Percentiles rank a stretch among this genome's conserved stretches.
Evolutionary conservation across 2,797 vertebrate genomes (phyloP).

Genomic region (Girardinus metallicus): DNA sequence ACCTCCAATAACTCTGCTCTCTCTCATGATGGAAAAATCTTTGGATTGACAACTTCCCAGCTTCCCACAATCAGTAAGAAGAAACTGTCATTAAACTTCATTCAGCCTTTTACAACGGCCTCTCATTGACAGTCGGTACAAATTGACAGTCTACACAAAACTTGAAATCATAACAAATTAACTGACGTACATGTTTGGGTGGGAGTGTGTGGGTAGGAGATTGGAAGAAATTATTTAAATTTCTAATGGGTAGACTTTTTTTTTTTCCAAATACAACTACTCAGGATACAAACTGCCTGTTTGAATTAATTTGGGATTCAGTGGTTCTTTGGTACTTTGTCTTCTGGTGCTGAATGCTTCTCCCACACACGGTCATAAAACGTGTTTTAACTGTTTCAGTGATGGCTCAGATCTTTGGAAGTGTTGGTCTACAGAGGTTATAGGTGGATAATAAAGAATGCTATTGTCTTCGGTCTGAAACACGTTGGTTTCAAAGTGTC

Average conservation of each 20-base stretch:
- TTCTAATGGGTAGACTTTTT: not conserved
- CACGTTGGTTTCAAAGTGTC: not conserved
- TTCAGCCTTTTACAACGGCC: not conserved
- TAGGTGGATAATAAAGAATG: not conserved
- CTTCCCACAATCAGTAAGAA: not conserved
- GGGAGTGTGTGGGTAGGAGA: not conserved
- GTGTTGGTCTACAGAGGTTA: not conserved
- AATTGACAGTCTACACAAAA: not conserved
- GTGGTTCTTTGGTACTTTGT: not conserved
- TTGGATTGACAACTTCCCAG: not conserved
- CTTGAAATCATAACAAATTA: not conserved
- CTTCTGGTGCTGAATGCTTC: not conserved
- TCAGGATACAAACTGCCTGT: not conserved
- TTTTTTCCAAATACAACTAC: not conserved
- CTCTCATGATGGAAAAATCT: not conserved
- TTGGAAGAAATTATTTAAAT: not conserved
- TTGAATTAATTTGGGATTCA: not conserved
- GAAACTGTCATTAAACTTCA: not conserved
- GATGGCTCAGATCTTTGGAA: not conserved
- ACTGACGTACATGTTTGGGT: not conserved
- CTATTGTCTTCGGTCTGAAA: not conserved
- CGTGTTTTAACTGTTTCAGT: not conserved
- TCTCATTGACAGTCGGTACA: not conserved
- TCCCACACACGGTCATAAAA: not conserved
- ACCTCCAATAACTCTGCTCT: not conserved